phyloP scores from a whole-genome alignment of 1,140 invertebrate species.

The Monochamus saltuarius region DNA sequence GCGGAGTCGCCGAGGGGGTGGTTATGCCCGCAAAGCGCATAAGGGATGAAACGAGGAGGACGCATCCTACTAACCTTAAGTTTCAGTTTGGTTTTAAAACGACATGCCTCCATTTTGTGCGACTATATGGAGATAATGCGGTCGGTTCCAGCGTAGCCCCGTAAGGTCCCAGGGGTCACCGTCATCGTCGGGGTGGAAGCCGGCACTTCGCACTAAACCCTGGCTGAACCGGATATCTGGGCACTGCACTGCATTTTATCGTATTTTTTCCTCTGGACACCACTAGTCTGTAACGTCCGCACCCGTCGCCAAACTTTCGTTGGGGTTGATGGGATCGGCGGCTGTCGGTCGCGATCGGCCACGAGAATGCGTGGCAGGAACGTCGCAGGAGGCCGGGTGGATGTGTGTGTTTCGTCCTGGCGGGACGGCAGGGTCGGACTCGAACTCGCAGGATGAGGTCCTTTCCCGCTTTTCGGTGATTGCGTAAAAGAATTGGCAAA shows the following conservation, averaged over 20 bases:
- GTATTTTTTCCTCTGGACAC: constrained; percentile 33
- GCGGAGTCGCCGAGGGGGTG: background rate
- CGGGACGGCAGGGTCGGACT: constrained; percentile 9
- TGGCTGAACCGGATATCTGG: constrained; percentile 15
- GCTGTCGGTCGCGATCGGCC: constrained; percentile 24
- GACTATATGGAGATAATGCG: constrained; percentile 38
- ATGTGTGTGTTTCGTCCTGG: constrained; percentile 15
- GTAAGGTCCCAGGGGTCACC: constrained; percentile 27
- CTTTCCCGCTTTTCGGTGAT: constrained; percentile 9
- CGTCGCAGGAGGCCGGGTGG: constrained; percentile 8
- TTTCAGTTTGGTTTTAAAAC: constrained; percentile 44
- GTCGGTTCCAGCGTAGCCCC: constrained; percentile 28
- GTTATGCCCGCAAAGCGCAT: too few species aligned
- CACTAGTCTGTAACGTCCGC: constrained; percentile 39
- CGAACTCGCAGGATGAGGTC: background rate
- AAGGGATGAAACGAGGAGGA: background rate
- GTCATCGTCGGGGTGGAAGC: constrained; percentile 26
- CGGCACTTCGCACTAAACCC: constrained; percentile 13
- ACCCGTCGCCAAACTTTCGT: constrained; percentile 32
- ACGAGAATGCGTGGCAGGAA: constrained; percentile 27
- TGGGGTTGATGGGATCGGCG: constrained; percentile 38
- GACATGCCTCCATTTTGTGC: constrained; percentile 49
- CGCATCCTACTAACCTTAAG: constrained; percentile 39
- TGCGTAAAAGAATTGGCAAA: too few species aligned
- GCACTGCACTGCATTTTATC: constrained; percentile 39